A percentile compares a stretch with the other conserved stretches of the same genome.
Evolutionary conservation across 2,797 vertebrate genomes (phyloP).

Genomic region (Tenualosa ilisha): DNA sequence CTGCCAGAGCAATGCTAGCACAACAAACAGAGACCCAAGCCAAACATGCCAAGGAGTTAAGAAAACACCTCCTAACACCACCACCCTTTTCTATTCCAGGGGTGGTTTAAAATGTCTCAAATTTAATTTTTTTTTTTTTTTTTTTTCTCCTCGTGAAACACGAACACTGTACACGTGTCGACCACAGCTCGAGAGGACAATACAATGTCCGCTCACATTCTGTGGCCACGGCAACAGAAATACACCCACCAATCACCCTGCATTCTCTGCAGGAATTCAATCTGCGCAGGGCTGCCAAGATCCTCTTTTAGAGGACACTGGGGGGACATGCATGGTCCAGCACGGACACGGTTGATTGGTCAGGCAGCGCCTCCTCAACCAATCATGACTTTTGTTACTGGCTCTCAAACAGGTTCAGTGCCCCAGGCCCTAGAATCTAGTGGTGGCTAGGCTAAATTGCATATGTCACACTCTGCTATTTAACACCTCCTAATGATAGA

Average conservation of each 20-base stretch:
- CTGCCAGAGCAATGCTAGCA: background rate
- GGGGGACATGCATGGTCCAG: background rate
- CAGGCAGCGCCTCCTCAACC: background rate
- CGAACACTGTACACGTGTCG: background rate
- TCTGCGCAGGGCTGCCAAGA: background rate
- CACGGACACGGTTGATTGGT: background rate
- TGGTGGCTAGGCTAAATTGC: background rate
- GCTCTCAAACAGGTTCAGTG: background rate
- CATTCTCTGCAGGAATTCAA: background rate
- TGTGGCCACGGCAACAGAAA: background rate
- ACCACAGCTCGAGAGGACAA: conserved; percentile 1
- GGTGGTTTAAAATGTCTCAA: background rate
- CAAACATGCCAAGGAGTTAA: background rate
- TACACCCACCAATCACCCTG: conserved; percentile 4
- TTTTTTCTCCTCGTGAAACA: background rate
- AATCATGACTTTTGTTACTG: background rate
- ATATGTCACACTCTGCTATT: background rate
- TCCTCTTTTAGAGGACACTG: background rate
- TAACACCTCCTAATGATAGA: background rate
- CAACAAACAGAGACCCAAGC: conserved; percentile 12
- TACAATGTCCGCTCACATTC: background rate
- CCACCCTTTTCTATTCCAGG: background rate
- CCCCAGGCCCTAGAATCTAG: background rate
- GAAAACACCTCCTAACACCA: background rate
- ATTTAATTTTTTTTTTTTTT: background rate